Base-by-base conservation (phyloP, 2,797 vertebrate species). In the Saxicola maurus region DNA sequence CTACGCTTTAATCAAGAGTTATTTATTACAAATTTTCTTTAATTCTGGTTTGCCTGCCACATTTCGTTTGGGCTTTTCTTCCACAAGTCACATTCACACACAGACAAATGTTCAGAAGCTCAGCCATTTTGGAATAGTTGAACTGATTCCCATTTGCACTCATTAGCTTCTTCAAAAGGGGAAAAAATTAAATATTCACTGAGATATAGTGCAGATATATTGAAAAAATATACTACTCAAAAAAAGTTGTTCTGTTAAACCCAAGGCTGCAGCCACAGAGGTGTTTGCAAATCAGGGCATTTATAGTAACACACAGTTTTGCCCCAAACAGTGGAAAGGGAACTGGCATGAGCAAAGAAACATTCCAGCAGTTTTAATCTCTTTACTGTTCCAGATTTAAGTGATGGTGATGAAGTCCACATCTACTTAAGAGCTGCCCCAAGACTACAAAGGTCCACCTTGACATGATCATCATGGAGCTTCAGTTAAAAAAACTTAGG, bases 1-100 rank as follows among this genome's bases (percentile, higher is more conserved):
- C 66, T 87, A 69, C 5, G 17, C 93, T 87, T 94, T 86, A 92
- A 95, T 94, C 85, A 92, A 45, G 82, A 89, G 46, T 81, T 81
- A 87, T 78, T 93, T 90, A 85, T 85, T 83, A 60, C 67, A 76
- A 87, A 57, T 66, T 83, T 85, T 74, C 89, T 87, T 75, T 87
- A 48, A 81, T 94, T 83, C 71, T 1, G 2, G 35, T 75, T 90
- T 37, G 56, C 65, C 80, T 73, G 87, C 72, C 91, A 93, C 81
- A 66, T 85, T 87, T 75, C 82, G 81, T 86, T 64, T 38, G 40
- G 60, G 60, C 28, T 89, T 75, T 93, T 86, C 73, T 85, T 87
- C 80, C 65, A 52, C 38, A 83, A 83, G 85, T 69, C 85, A 85
- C 76, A 92, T 78, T 43, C 62, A 46, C 17, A 55, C 23, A 55